A percentile compares a stretch with the other conserved stretches of the same genome.
phyloP scores from a whole-genome alignment of 2,797 vertebrate genomes.

The Poeciliopsis infans region DNA sequence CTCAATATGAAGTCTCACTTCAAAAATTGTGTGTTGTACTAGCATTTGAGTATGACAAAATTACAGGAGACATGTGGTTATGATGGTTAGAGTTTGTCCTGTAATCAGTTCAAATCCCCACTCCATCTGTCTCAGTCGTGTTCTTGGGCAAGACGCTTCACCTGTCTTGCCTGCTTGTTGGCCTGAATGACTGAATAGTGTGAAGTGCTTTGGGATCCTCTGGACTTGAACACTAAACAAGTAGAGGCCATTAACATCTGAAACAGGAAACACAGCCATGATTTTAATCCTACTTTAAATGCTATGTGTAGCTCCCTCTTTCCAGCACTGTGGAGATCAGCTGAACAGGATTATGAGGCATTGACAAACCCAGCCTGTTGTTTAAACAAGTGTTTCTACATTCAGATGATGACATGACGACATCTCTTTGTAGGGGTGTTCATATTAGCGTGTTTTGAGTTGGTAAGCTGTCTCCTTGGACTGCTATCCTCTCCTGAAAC shows the following conservation, averaged over 20 bases:
- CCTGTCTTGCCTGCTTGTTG: too few relatives aligned
- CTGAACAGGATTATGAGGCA: neutral
- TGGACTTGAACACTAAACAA: neutral
- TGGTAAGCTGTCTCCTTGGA: neutral
- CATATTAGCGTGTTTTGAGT: neutral
- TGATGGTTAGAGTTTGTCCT: too few relatives aligned
- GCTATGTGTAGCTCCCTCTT: neutral
- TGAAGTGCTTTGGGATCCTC: too few relatives aligned
- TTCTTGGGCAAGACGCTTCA: too few relatives aligned
- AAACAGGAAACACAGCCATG: neutral
- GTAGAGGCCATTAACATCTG: neutral
- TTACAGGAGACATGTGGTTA: too few relatives aligned
- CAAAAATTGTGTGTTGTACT: neutral
- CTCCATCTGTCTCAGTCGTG: too few relatives aligned
- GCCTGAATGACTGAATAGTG: too few relatives aligned
- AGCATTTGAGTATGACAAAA: neutral
- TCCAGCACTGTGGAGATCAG: neutral
- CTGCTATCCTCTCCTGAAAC: neutral
- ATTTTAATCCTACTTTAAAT: neutral
- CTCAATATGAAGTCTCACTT: neutral
- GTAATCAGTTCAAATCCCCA: too few relatives aligned
- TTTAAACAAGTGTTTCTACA: neutral
- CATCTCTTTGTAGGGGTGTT: neutral
- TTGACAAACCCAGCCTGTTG: neutral
- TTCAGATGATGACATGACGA: neutral